These are phyloP conservation scores for Danio albolineatus DNA, from an alignment of 2,797 vertebrate species.

Conservation along the genomic window DNA sequence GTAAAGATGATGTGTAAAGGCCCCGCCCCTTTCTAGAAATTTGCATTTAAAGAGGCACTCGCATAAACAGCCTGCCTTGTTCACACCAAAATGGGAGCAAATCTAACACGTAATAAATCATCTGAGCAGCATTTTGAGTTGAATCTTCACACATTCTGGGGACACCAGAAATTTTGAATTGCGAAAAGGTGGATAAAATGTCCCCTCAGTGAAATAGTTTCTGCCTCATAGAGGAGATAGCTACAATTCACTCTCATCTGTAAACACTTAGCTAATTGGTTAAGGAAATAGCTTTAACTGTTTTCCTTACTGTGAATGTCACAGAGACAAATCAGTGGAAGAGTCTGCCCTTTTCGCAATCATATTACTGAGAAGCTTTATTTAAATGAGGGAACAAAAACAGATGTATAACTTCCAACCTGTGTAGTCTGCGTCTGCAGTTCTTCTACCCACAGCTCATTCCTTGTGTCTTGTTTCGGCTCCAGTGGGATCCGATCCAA, in stretches of 20 bases:
- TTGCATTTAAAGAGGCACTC: too few relatives aligned
- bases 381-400: constrained; percentile 26
- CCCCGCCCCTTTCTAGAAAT: too few relatives aligned
- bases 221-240: constrained; percentile 27
- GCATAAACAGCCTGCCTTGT: too few relatives aligned
- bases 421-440: constrained; percentile 24
- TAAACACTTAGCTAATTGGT: constrained; percentile 25
- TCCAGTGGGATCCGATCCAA: constrained; percentile 7
- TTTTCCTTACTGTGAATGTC: constrained; percentile 28
- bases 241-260: constrained; percentile 24
- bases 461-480: constrained; percentile 7
- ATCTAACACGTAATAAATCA: too few relatives aligned
- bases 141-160: too few relatives aligned
- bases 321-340: constrained; percentile 27
- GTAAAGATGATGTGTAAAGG: too few relatives aligned
- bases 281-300: constrained; percentile 35
- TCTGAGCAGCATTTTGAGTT: too few relatives aligned
- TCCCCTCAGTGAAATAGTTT: neutral
- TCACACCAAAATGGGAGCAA: too few relatives aligned
- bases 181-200: too few relatives aligned
- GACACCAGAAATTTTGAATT: too few relatives aligned
- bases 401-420: constrained; percentile 16
- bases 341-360: constrained; percentile 36
- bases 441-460: neutral
- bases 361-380: constrained; percentile 23